Base-by-base conservation (phyloP, 1,140 invertebrate genomes). In the Paralvinella palmiformis region DNA sequence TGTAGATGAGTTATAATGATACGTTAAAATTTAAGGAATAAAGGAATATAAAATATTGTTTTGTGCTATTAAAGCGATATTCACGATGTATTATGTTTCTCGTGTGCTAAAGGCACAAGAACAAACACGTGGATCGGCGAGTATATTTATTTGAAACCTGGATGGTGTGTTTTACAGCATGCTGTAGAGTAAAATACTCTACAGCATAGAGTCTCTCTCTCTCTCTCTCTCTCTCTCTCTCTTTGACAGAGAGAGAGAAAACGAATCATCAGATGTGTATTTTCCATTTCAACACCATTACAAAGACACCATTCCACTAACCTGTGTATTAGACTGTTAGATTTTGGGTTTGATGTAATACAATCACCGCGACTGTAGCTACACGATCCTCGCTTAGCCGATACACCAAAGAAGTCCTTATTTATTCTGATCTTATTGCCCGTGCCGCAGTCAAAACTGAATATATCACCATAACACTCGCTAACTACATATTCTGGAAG, bases 381-480 rank as follows among this genome's bases (percentile, higher is more conserved):
- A 33, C 58, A 60, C 33, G 41, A 27, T 27, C 27, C 55, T 32
- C 32, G 36, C 20, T 7, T 20, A 32, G 20, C 24, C 6, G 22
- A 17, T 13, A 15, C 13, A 24, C 58, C 58, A 37, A 60, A 60
- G 58, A 60, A 20, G 24, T 60, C 58, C 32, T 36, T 3, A 37
- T 22, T 24, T 22, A 60, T 24, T 13, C 58, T 32, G 24, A 60
- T 60, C 58, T 22, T 45, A 24, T 60, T 60, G 20, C 41, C 41
- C 6, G 41, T n/a, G 0, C 58, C 58, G 22, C 58, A 60, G 41
- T 60, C 58, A 32, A 60, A 60, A 27, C 32, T 60, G 58, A 60
- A 60, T 17, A 45, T 37, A 0, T 22, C 41, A 13, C 58, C 58
- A 33, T 60, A 60, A 45, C 58, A 60, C 24, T 60, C 15, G 17